A percentile compares a stretch with the other conserved stretches of the same genome.
phyloP scores from a whole-genome alignment of 2,888 invertebrate genomes.

The Brachypterus glaber region DNA sequence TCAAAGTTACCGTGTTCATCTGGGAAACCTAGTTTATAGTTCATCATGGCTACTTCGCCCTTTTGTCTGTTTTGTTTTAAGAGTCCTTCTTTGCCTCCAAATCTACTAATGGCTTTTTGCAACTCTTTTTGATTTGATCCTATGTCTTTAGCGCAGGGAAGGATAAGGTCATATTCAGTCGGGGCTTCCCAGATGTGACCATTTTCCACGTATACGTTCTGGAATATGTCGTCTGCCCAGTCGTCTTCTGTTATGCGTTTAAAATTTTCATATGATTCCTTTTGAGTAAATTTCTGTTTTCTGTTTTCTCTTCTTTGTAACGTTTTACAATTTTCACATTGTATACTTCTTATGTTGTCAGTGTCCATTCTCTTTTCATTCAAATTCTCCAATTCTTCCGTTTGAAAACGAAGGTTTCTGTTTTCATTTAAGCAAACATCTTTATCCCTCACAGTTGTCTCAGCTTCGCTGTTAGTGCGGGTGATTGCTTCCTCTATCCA shows the following conservation, averaged over 20 bases:
- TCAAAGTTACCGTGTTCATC: constrained; percentile 15
- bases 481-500: too few species aligned
- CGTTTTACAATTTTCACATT: constrained; percentile 9
- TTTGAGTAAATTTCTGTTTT: constrained; percentile 5
- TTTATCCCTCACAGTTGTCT: too few species aligned
- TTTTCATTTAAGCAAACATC: too few species aligned
- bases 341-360: not conserved
- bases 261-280: constrained; percentile 10
- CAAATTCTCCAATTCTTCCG: too few species aligned
- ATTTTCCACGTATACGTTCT: constrained; percentile 3
- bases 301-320: constrained; percentile 3
- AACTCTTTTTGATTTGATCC: constrained; percentile 6
- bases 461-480: too few species aligned
- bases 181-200: constrained; percentile 14
- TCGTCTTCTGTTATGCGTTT: constrained; percentile 11
- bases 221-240: constrained; percentile 14
- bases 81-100: constrained; percentile 12
- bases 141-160: constrained; percentile 13
- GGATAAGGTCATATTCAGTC: constrained; percentile 8
- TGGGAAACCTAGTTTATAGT: constrained; percentile 15
- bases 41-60: constrained; percentile 17
- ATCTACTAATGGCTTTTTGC: constrained; percentile 8
- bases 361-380: not conserved
- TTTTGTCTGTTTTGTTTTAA: constrained; percentile 11
- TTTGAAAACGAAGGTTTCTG: too few species aligned